These are phyloP conservation scores for Mallateleia sp. DNA, from an alignment of 2,888 invertebrate genomes.

Conservation along the genomic window DNA sequence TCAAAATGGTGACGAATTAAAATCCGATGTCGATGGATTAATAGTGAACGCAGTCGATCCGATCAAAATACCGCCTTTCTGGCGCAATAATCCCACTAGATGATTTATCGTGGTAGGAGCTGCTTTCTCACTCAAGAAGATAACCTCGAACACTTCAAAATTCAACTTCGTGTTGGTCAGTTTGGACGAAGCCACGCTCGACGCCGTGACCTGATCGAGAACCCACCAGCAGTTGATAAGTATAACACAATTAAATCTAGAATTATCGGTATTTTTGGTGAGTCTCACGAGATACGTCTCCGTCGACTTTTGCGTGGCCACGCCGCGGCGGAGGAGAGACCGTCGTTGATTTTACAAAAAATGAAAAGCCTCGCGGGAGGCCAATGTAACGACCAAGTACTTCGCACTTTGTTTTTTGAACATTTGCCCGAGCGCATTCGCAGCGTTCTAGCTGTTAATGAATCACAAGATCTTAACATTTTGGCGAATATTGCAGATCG, in stretches of 20 bases:
- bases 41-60: too few species aligned
- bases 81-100: background rate
- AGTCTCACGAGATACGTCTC: background rate
- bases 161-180: background rate
- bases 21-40: too few species aligned
- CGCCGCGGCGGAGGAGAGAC: too few species aligned
- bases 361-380: constrained; percentile 14
- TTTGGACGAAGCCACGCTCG: background rate
- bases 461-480: too few species aligned
- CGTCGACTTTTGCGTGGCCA: too few species aligned
- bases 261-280: background rate
- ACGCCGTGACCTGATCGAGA: background rate
- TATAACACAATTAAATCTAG: background rate
- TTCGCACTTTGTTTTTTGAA: constrained; percentile 30
- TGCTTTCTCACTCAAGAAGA: background rate
- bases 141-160: background rate
- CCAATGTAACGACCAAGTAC: background rate
- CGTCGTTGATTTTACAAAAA: background rate
- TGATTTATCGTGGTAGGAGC: background rate
- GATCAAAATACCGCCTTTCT: too few species aligned
- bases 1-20: too few species aligned
- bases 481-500: too few species aligned
- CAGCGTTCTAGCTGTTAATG: background rate
- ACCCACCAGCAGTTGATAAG: background rate
- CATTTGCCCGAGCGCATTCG: constrained; percentile 10